Conservation (phyloP, 2,113 vertebrate genomes). For the Chauna torquata region DNA sequence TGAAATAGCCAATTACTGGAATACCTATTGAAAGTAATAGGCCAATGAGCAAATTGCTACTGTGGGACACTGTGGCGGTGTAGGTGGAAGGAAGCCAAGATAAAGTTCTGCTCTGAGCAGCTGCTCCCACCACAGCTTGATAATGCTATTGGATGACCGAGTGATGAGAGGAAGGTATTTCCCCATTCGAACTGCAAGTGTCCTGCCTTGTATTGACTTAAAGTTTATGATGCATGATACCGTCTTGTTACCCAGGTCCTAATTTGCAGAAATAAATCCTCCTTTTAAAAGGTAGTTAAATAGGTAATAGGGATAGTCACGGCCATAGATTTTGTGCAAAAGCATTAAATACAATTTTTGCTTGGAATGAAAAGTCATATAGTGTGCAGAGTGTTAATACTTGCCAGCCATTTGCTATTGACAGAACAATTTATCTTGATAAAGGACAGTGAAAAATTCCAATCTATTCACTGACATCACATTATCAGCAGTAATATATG, state of each 20-base stretch:
- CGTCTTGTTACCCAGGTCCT: conserved; percentile 88
- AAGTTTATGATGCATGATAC: conserved; percentile 96
- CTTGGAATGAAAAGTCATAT: conserved; percentile 87
- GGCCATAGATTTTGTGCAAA: conserved; percentile 86
- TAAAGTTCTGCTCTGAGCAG: conserved; percentile 88
- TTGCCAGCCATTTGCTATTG: conserved; percentile 91
- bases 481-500: conserved; percentile 94
- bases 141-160: conserved; percentile 72
- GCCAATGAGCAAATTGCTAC: conserved; percentile 95
- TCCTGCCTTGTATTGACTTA: conserved; percentile 91
- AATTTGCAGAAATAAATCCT: conserved; percentile 95
- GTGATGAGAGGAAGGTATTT: conserved; percentile 77
- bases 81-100: conserved; percentile 82
- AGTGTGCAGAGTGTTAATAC: conserved; percentile 83
- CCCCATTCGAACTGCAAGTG: conserved; percentile 76
- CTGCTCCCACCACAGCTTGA: conserved; percentile 76
- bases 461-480: conserved; percentile 92
- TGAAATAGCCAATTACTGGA: conserved; percentile 99
- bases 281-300: conserved; percentile 95
- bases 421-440: conserved; percentile 97
- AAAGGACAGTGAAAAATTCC: conserved; percentile 95
- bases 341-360: conserved; percentile 91
- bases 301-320: conserved; percentile 90
- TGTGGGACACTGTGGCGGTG: conserved; percentile 78
- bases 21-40: conserved; percentile 92